Evolutionary conservation across 2,888 invertebrate genomes (phyloP), one percentile per base, ranked within the genome.

Genomic region (Oscheius myriophilus): DNA sequence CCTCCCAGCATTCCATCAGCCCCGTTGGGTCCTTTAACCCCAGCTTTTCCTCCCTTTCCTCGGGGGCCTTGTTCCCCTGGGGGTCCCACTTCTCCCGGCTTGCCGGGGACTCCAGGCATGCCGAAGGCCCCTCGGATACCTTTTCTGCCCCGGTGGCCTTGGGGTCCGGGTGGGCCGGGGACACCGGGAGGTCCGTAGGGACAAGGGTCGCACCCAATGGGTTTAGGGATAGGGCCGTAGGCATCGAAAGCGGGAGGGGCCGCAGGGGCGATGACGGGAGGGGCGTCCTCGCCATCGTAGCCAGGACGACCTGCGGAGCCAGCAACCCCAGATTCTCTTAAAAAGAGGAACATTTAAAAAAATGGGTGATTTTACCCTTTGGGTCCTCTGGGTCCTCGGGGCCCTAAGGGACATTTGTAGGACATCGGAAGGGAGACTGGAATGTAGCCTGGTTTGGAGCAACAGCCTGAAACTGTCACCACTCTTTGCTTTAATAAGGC

Each of bases 71-170:
- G 67, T 9, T 70, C 64, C n/a, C 76, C 76, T 1, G 67, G 58
- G 12, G 51, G 23, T 45, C 76, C 76, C 23, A 54, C 21, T 57
- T 67, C 57, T 18, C 76, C 76, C 12, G 64, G 46, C 1, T 64
- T 67, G 25, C 76, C 76, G 42, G 61, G 67, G 9, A 55, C 49
- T 7, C 76, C 76, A 0, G 67, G 69, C 0, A 70, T 74, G 21
- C 76, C 76, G 58, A 55, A 63, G 4, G 70, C 53, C 2, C 76
- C 76, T 39, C 73, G 71, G 3, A 71, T 23, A 54, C 76, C 76
- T 41, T 69, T 66, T 23, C 66, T 52, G 46, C 76, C 76, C 1
- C 71, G 71, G 11, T 55, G 43, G 6, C 76, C 76, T 7, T 23
- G 21, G 26, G 63, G 41, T 53, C 75, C 75, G 41, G 41, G 54